Evolutionary conservation across 2,797 vertebrate species (phyloP).

Genomic region (Sibirionetta formosa): DNA sequence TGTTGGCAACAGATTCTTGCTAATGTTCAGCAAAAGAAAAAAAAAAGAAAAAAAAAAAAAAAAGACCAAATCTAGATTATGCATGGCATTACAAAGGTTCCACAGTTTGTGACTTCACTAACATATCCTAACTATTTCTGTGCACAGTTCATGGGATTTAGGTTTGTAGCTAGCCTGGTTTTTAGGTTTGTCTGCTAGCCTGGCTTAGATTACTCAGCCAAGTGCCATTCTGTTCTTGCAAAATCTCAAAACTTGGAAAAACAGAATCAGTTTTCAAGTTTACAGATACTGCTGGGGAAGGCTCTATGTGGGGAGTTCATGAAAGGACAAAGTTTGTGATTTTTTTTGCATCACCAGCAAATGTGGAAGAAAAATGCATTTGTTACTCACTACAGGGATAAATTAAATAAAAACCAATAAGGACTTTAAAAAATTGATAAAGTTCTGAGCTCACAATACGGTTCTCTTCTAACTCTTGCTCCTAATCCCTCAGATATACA

Average conservation of each 20-base stretch:
- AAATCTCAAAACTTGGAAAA: neutral
- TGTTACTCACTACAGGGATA: neutral
- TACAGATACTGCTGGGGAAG: neutral
- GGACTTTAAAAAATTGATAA: fast-evolving
- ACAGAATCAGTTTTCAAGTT: neutral
- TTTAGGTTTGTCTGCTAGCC: neutral
- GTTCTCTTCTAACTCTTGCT: neutral
- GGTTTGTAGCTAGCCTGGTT: neutral
- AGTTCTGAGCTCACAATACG: neutral
- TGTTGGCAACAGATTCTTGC: neutral
- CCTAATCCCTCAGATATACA: neutral
- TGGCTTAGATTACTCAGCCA: neutral
- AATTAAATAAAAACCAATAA: neutral
- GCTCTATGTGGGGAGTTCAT: neutral
- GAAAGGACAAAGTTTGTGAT: neutral
- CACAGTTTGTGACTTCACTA: neutral
- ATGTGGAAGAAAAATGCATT: neutral
- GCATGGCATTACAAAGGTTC: fast-evolving
- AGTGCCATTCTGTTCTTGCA: neutral
- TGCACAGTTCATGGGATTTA: neutral
- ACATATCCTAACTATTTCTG: neutral
- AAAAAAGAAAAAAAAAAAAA: neutral
- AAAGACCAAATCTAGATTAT: neutral
- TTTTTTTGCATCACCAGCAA: neutral
- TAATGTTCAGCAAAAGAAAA: neutral